Evolutionary conservation across 2,113 vertebrate genomes (phyloP).

Genomic region (Oreocharis arfaki): DNA sequence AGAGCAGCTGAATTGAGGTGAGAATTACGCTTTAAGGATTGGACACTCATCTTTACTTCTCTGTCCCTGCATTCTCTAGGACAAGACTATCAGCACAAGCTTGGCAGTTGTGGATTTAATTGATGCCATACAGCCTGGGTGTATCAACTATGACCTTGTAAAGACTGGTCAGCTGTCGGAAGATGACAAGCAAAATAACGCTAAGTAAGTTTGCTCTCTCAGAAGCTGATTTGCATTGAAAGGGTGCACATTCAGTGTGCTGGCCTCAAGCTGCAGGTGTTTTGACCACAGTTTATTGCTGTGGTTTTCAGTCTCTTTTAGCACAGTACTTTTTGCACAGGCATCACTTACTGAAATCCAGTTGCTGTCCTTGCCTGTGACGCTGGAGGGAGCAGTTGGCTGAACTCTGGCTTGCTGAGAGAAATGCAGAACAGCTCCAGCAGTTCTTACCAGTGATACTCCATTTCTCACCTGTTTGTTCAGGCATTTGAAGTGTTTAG

Average conservation of each 20-base stretch:
- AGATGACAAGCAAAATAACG: slow-evolving; percentile 91
- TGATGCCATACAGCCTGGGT: slow-evolving; percentile 92
- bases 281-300: neutral
- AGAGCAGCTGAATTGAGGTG: neutral
- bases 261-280: neutral
- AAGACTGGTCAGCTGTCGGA: slow-evolving; percentile 84
- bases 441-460: neutral
- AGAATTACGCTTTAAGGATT: neutral
- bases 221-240: neutral
- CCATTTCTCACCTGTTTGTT: neutral
- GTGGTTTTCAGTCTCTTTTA: neutral
- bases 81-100: slow-evolving; percentile 92
- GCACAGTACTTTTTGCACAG: neutral
- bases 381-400: neutral
- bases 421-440: neutral
- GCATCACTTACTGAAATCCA: neutral
- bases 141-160: slow-evolving; percentile 92
- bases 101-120: slow-evolving; percentile 94
- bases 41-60: neutral
- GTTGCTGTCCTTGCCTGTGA: neutral
- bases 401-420: neutral
- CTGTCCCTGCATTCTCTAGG: slow-evolving; percentile 64
- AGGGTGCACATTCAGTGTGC: fast-evolving
- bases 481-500: neutral
- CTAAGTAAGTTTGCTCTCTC: slow-evolving; percentile 82